Conservation (phyloP, 1,140 invertebrate species). For the Sminthurides bifidus region DNA sequence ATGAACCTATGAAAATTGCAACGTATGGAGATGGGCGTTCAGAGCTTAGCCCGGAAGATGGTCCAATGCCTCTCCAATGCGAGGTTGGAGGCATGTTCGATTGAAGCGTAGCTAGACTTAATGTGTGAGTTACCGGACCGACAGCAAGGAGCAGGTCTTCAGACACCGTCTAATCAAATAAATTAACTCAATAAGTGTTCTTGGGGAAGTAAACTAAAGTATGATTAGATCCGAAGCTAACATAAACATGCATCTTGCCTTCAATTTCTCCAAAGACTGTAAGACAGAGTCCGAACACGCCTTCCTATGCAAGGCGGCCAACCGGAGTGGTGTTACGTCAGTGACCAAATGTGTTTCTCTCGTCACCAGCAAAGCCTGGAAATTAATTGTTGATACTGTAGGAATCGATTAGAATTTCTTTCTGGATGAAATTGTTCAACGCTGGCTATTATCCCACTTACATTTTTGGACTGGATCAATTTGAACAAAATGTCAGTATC, state of each 20-base stretch:
- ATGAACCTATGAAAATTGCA: conserved; percentile 26
- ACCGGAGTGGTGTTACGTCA: conserved; percentile 17
- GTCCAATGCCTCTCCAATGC: conserved; percentile 25
- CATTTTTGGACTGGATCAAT: conserved; percentile 19
- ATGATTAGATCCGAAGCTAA: not conserved
- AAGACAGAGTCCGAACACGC: conserved; percentile 25
- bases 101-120: conserved; percentile 29
- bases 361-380: conserved; percentile 21
- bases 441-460: not conserved
- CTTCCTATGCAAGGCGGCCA: conserved; percentile 26
- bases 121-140: conserved; percentile 21
- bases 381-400: not conserved
- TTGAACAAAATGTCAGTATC: conserved; percentile 20
- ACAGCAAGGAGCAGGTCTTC: conserved; percentile 20
- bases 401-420: not conserved
- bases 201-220: not conserved
- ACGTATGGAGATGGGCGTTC: conserved; percentile 29
- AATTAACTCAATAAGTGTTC: conserved; percentile 3
- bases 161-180: conserved; percentile 20
- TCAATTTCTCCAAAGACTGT: conserved; percentile 10
- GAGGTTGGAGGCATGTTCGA: conserved; percentile 23
- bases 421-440: not conserved
- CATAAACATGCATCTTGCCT: conserved; percentile 11
- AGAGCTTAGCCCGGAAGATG: conserved; percentile 21
- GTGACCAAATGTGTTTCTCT: conserved; percentile 20